These are phyloP conservation scores for Gracilinanus agilis DNA, from an alignment of 2,113 vertebrate species.

Conservation along the genomic window DNA sequence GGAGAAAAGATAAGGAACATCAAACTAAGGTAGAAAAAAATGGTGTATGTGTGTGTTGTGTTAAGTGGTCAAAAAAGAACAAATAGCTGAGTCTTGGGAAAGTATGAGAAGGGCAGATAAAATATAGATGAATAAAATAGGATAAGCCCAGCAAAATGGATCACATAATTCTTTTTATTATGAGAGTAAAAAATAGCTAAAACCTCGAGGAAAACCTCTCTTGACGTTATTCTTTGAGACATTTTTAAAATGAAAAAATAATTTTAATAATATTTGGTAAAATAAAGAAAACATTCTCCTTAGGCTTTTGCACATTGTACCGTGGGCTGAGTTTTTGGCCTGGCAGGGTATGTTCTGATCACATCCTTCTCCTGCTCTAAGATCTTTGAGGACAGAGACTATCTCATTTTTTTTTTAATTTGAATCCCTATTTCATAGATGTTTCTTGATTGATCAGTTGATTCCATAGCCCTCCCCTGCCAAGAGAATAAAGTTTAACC, in stretches of 20 bases:
- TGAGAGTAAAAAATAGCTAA: slow-evolving; percentile 1
- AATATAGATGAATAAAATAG: background rate
- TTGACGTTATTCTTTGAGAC: background rate
- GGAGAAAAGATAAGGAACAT: background rate
- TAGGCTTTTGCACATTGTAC: background rate
- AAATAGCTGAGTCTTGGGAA: background rate
- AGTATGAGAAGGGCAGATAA: background rate
- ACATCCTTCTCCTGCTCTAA: background rate
- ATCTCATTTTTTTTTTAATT: background rate
- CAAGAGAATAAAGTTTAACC: background rate
- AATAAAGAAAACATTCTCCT: slow-evolving; percentile 8
- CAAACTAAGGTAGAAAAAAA: background rate
- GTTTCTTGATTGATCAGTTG: background rate
- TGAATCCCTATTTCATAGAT: background rate
- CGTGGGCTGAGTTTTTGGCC: background rate
- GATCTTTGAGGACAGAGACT: background rate
- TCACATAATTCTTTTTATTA: background rate
- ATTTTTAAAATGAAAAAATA: slow-evolving; percentile 15
- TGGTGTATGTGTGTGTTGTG: background rate
- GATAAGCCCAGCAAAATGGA: background rate
- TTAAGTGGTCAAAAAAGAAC: background rate
- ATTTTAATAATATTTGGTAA: slow-evolving; percentile 9
- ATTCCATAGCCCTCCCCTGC: background rate
- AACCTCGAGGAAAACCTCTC: slow-evolving; percentile 1
- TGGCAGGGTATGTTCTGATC: background rate